Conservation (phyloP, 2,888 invertebrate genomes). For the Temnothorax unifasciatus region DNA sequence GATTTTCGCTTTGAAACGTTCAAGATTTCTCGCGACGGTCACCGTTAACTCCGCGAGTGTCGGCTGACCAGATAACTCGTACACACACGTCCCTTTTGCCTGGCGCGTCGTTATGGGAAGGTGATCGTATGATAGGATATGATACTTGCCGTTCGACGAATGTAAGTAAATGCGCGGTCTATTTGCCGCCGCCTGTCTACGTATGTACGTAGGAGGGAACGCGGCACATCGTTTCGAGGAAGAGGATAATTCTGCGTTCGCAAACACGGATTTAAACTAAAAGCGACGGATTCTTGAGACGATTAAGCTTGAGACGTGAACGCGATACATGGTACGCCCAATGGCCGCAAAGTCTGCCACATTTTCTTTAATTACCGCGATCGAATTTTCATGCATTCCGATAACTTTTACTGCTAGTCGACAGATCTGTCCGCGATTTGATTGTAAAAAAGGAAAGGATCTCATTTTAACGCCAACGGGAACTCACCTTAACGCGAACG, state of each 20-base stretch:
- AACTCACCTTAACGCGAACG: conserved; percentile 39
- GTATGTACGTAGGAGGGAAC: conserved; percentile 31
- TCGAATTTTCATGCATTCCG: neutral
- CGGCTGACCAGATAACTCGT: conserved; percentile 17
- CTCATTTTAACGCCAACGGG: neutral
- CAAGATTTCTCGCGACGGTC: neutral
- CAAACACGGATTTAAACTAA: conserved; percentile 68
- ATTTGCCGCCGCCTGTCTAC: conserved; percentile 55
- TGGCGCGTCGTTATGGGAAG: conserved; percentile 9
- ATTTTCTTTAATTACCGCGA: neutral
- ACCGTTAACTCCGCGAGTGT: neutral
- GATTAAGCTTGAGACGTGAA: neutral
- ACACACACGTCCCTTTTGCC: conserved; percentile 19
- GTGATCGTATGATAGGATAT: conserved; percentile 32
- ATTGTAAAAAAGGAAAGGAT: neutral
- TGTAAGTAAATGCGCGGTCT: conserved; percentile 52
- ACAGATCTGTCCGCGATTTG: neutral
- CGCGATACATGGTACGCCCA: neutral
- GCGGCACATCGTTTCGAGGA: conserved; percentile 32
- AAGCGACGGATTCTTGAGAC: neutral
- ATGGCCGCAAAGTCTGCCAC: neutral
- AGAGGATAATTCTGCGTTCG: conserved; percentile 66
- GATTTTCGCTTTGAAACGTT: neutral
- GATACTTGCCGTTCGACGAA: conserved; percentile 39
- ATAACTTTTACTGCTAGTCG: no score